Evolutionary conservation across 2,113 vertebrate species (phyloP).

Genomic region (Malurus cyaneus): DNA sequence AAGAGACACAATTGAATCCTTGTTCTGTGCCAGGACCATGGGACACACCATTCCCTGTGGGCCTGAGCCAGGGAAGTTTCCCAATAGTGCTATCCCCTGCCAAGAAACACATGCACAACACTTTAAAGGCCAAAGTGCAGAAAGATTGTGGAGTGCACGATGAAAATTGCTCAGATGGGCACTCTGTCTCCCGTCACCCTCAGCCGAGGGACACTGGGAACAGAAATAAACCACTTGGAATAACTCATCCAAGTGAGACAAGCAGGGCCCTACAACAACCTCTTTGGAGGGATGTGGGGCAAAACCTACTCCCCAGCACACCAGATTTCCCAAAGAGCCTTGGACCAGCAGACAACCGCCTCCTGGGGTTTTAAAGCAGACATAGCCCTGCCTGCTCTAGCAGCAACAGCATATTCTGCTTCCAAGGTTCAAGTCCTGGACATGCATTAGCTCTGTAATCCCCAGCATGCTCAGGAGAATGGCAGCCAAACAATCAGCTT

Average conservation of each 20-base stretch:
- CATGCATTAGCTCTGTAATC: neutral
- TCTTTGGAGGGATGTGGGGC: fast-evolving
- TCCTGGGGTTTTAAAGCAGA: neutral
- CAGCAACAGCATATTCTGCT: neutral
- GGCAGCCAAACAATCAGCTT: neutral
- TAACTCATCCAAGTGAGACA: neutral
- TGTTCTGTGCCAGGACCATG: neutral
- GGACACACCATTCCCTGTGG: fast-evolving
- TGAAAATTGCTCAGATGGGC: neutral
- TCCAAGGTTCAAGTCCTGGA: neutral
- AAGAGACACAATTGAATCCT: neutral
- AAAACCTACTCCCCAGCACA: neutral
- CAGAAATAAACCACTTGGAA: neutral
- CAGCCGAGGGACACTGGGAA: neutral
- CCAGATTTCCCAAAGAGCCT: neutral
- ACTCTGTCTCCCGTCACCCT: neutral
- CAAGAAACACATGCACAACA: fast-evolving
- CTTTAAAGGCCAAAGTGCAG: neutral
- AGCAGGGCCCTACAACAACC: neutral
- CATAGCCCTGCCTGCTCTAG: neutral
- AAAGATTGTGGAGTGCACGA: neutral
- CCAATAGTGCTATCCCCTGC: neutral
- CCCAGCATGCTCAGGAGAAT: neutral
- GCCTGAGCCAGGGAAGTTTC: neutral
- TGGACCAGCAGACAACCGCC: neutral